Evolutionary conservation across 92 coral and sea anemone species (phyloP), one percentile per base, ranked within the genome.

Genomic region (Parazoanthus darwini): DNA sequence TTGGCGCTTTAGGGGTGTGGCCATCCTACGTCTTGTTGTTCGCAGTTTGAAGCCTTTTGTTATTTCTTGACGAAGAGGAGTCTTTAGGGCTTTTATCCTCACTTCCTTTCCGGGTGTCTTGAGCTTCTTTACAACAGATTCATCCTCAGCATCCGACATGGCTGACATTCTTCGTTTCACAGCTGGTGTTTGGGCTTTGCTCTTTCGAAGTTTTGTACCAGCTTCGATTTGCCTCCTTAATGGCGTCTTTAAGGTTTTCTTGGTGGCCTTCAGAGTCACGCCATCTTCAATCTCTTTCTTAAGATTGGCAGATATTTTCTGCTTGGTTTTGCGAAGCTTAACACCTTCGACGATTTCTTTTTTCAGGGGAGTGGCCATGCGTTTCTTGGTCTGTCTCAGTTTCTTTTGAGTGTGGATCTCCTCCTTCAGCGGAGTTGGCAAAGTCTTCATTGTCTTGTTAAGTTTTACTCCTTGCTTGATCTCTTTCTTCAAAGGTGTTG

Each of bases 401-500:
- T 90, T 82, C 29, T 84, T 80, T 74, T 93, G 93, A 65, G 81
- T 50, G 6, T 75, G 72, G 18, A 95, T 95, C 29, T 91, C 96
- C 50, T 73, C 85, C 86, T 85, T 89, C 36, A 94, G 68, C 6
- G 95, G 95, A 78, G 96, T 91, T 4, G 92, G 84, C 91, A 96
- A 43, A 35, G 87, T 89, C 84, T 91, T 94, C 90, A 74, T 91
- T 15, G 93, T 91, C 90, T 81, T 73, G 73, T 88, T 90, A 35
- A 96, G 93, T 51, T 90, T 50, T 59, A 36, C 74, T 33, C 96
- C 96, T 48, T 92, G 66, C 83, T 82, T 72, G 43, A 96, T 96
- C 72, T 96, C 97, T 42, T 90, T 89, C 74, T 86, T 92, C 85
- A 96, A 51, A 29, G 94, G 94, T 20, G 94, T 88, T 8, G 90